phyloP scores from a whole-genome alignment of 2,888 invertebrate species.

The Lithophane semibrunnea region DNA sequence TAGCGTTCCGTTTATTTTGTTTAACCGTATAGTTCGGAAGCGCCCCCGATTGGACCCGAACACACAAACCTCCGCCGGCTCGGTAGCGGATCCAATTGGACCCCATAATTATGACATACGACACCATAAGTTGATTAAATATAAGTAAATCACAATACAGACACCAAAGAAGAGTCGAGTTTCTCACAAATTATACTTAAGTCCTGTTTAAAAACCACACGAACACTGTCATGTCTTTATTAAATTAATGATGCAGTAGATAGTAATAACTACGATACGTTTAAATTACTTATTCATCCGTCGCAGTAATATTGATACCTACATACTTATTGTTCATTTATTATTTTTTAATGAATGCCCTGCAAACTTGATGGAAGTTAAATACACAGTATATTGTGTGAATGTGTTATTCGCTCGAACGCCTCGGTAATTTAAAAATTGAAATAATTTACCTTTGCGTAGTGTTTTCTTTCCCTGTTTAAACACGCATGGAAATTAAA shows the following conservation, averaged over 20 bases:
- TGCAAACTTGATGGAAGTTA: conserved; percentile 65
- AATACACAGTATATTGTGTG: conserved; percentile 66
- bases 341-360: conserved; percentile 68
- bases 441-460: conserved; percentile 52
- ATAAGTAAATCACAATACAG: background rate
- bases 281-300: conserved; percentile 25
- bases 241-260: conserved; percentile 1
- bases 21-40: too few relatives aligned
- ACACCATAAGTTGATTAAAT: too few relatives aligned
- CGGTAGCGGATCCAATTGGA: too few relatives aligned
- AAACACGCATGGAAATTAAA: conserved; percentile 30
- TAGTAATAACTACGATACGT: background rate
- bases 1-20: background rate
- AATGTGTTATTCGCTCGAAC: conserved; percentile 56
- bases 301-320: conserved; percentile 49
- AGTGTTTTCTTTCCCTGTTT: conserved; percentile 31
- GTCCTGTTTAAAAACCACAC: background rate
- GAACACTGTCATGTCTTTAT: background rate
- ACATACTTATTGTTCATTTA: conserved; percentile 61
- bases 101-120: too few relatives aligned
- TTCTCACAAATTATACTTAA: background rate
- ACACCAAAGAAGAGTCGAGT: background rate
- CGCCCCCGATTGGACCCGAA: too few relatives aligned
- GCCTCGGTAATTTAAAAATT: conserved; percentile 46
- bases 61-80: too few relatives aligned